Conservation (phyloP, 2,797 vertebrate genomes). For the Smutsia gigantea region DNA sequence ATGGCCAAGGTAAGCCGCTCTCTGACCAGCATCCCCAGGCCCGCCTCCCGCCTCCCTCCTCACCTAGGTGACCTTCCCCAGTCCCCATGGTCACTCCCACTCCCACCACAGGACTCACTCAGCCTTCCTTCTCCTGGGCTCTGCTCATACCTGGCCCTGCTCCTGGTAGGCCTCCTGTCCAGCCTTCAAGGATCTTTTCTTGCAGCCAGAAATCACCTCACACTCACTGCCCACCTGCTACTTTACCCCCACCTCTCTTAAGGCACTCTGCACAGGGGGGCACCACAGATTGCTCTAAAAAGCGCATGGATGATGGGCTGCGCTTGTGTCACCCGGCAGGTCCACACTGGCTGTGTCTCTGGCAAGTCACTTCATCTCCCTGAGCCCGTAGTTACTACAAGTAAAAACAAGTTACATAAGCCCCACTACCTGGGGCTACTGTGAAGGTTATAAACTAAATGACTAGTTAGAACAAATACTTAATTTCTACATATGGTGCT, state of each 20-base stretch:
- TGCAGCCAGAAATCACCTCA: not conserved
- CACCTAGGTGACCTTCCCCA: not conserved
- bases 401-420: not conserved
- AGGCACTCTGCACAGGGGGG: not conserved
- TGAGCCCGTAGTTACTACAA: not conserved
- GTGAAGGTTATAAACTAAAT: not conserved
- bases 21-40: not conserved
- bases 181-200: not conserved
- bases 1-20: not conserved
- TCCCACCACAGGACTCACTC: not conserved
- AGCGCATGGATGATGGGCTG: accelerated
- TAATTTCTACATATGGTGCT: not conserved
- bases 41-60: not conserved
- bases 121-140: not conserved
- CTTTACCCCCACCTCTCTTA: not conserved
- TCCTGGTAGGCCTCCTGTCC: not conserved
- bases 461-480: not conserved
- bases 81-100: not conserved
- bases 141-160: not conserved
- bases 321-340: accelerated
- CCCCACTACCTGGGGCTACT: not conserved
- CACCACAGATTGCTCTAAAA: accelerated
- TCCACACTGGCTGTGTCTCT: not conserved
- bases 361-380: not conserved
- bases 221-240: accelerated